A percentile compares a stretch with the other conserved stretches of the same genome.
phyloP scores from a whole-genome alignment of 1,140 invertebrate species.

The Agrilus planipennis region DNA sequence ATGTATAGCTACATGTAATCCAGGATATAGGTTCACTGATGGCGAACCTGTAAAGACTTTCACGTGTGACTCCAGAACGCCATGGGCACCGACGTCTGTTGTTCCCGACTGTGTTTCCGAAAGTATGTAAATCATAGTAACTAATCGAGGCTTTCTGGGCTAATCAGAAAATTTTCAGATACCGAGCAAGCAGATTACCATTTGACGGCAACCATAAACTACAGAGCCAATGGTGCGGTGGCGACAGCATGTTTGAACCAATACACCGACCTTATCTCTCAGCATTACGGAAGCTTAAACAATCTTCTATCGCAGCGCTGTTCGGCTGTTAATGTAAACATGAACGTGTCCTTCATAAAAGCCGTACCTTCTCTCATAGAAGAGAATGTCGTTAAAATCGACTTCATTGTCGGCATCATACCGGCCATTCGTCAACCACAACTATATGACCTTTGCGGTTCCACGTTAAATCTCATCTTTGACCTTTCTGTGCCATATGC shows the following conservation, averaged over 20 bases:
- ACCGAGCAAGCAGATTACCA: slow-evolving; percentile 90
- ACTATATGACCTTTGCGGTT: slow-evolving; percentile 88
- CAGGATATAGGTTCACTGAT: slow-evolving; percentile 86
- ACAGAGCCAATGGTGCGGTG: slow-evolving; percentile 80
- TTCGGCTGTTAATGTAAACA: slow-evolving; percentile 87
- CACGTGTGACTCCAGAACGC: slow-evolving; percentile 61
- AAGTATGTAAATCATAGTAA: slow-evolving; percentile 37
- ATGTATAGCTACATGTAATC: slow-evolving; percentile 83
- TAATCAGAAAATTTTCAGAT: slow-evolving; percentile 40
- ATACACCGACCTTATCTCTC: slow-evolving; percentile 72
- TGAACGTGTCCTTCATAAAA: slow-evolving; percentile 83
- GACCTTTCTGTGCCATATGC: slow-evolving; percentile 87
- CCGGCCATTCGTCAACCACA: slow-evolving; percentile 78
- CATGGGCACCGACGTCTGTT: slow-evolving; percentile 73
- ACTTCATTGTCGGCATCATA: slow-evolving; percentile 76
- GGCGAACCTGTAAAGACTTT: slow-evolving; percentile 78
- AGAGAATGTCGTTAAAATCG: slow-evolving; percentile 79
- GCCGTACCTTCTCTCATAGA: slow-evolving; percentile 63
- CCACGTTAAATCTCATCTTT: slow-evolving; percentile 85
- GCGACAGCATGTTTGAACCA: slow-evolving; percentile 69
- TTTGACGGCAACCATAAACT: slow-evolving; percentile 76
- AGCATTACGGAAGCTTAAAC: slow-evolving; percentile 72
- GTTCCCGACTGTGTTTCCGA: slow-evolving; percentile 91
- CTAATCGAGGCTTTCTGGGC: background rate
- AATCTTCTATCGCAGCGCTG: slow-evolving; percentile 77